Base-by-base conservation (phyloP, 2,888 invertebrate genomes). In the Scrobipalpa atriplicella region DNA sequence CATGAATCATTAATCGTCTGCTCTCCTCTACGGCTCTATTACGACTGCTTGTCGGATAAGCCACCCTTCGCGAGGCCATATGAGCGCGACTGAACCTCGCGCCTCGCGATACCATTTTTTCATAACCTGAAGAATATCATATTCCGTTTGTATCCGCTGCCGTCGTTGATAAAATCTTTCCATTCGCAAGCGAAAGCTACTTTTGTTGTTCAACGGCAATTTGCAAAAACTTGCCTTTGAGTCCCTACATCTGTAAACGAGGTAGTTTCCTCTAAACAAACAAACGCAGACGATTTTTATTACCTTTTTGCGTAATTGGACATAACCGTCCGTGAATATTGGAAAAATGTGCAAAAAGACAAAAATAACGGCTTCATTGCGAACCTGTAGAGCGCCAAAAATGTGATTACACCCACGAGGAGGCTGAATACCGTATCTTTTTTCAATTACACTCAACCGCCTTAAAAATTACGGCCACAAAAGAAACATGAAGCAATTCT, bases 1-100 rank as follows among this genome's bases (percentile, higher is more conserved):
- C 92, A 92, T 92, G 92, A 92, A 92, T 92, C 92, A 92, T 92
- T 92, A 92, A 92, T 92, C 92, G 91, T 92, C 84, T 82, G 82
- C 88, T 89, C 90, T 86, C 86, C 83, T 87, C 84, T 91, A 92
- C 87, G 87, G 89, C 92, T 92, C 90, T 92, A 92, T 92, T 91
- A 92, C 90, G 86, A 87, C 86, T 90, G 89, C 84, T 86, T 81
- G 81, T 78, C 82, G 85, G 91, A 90, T 91, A 90, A 92, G 89
- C 58, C 58, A 58, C 90, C 88, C 89, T 85, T 83, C 85, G 78
- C 86, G 80, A 84, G 80, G 74, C 78, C 75, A 75, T 73, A 75
- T 73, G 60, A 66, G 54, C 58, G 64, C 51, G 64, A 16, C 64
- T 21, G 52, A 58, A 39, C 19, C 38, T 56, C 56, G 63, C 63